A percentile compares a stretch with the other conserved stretches of the same genome.
These are phyloP conservation scores for Yponomeuta sedellus DNA, from an alignment of 2,888 invertebrate species.

Conservation along the genomic window DNA sequence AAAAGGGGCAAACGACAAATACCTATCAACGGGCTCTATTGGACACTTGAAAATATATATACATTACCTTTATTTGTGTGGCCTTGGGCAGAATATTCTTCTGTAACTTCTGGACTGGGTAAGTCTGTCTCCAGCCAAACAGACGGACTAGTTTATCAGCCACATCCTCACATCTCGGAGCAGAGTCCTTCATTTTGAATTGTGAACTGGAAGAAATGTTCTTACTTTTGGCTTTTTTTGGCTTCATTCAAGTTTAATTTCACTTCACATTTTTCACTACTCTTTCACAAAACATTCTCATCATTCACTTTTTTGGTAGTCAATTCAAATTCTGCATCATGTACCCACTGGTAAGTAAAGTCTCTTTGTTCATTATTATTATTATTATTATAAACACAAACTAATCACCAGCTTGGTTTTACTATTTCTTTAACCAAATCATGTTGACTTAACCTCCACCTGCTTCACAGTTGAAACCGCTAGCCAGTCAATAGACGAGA, in stretches of 20 bases:
- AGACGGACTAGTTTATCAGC: conserved; percentile 85
- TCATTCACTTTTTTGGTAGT: not conserved
- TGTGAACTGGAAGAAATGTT: not conserved
- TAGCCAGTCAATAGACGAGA: not conserved
- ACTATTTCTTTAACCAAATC: not conserved
- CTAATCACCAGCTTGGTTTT: conserved; percentile 2
- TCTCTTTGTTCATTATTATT: not conserved
- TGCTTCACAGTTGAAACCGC: not conserved
- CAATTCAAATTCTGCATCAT: too few species aligned
- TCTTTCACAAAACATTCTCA: not conserved
- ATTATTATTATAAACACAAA: not conserved
- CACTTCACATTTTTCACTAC: not conserved
- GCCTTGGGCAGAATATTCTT: conserved; percentile 73
- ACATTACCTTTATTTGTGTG: conserved; percentile 41
- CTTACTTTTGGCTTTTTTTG: not conserved
- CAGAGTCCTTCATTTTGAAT: conserved; percentile 74
- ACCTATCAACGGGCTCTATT: too few species aligned
- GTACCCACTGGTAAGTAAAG: too few species aligned
- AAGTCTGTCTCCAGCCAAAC: conserved; percentile 88
- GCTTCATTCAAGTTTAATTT: not conserved
- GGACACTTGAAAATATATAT: not conserved
- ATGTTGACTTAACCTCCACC: not conserved
- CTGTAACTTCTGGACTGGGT: conserved; percentile 86
- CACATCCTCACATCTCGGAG: conserved; percentile 84
- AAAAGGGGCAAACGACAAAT: too few species aligned